Evolutionary conservation across 2,113 vertebrate genomes (phyloP), one percentile per base, ranked within the genome.

Genomic region (Fulica atra): DNA sequence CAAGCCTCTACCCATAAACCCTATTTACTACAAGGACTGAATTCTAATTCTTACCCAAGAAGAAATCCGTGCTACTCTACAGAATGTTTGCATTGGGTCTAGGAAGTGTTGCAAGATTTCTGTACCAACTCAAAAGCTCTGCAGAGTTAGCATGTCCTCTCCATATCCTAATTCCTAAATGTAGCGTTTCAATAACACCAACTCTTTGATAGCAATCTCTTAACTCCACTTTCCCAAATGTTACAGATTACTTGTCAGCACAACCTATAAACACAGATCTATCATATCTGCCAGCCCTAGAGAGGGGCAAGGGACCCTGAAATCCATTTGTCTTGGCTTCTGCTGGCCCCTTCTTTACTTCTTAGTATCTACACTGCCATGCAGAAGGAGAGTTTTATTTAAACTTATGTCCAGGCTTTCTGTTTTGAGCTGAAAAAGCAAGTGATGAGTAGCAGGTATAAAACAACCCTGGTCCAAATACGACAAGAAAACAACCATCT

Each of bases 101-200:
- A 84, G 13, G 15, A 74, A 53, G 24, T 13, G 18, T 21, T 38
- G 6, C 5, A 69, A 64, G 8, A 51, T 24, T 70, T n/a, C 40
- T 44, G 5, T 21, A 46, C 11, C 36, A 35, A 24, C 19, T 36
- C 9, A 46, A 64, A n/a, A 88, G 54, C 60, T 77, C 44, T 29
- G 46, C 50, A 46, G 60, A 73, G 14, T 44, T 56, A 50, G 40
- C 11, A 80, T 24, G 10, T 76, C 28, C 13, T 57, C 56, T 57
- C 36, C 21, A 20, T 31, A 51, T 33, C 20, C 50, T 4, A 38
- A 23, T 51, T 51, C 16, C 14, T 63, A 51, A 20, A 56, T 2
- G 12, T 8, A 46, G 33, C 1, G 4, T 15, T 3, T 59, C 36
- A 70, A 1, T 60, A 91, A 70, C 0, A 0, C 16, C 21, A 29